phyloP scores from a whole-genome alignment of 2,797 vertebrate species.

The Megaceryle alcyon region DNA sequence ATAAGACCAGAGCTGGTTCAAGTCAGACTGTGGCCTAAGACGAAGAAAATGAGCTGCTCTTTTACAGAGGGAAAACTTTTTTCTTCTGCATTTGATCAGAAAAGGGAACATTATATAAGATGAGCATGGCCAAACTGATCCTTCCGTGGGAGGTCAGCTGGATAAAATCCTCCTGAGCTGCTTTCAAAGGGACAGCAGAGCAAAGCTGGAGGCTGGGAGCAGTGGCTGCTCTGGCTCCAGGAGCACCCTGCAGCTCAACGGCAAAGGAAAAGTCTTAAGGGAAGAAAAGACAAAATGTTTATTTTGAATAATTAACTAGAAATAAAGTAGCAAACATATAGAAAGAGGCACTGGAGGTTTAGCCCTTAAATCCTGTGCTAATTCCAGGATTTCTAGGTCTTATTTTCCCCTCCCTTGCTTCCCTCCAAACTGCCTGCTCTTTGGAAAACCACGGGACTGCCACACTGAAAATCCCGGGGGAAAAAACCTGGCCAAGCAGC shows the following conservation, averaged over 20 bases:
- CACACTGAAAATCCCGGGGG: not conserved
- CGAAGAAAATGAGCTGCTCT: not conserved
- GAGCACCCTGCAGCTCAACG: not conserved
- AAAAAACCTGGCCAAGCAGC: not conserved
- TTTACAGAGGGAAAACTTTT: not conserved
- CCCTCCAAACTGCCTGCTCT: not conserved
- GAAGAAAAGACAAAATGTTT: not conserved
- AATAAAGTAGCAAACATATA: not conserved
- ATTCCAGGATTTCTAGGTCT: not conserved
- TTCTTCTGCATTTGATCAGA: not conserved
- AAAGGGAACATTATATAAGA: not conserved
- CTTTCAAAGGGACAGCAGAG: rapidly evolving
- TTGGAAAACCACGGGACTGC: not conserved
- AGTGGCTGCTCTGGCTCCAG: not conserved
- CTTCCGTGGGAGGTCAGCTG: rapidly evolving
- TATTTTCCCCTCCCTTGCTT: not conserved
- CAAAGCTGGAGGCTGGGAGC: not conserved
- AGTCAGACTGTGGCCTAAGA: not conserved
- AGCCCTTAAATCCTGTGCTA: not conserved
- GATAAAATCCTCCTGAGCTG: not conserved
- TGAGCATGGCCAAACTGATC: not conserved
- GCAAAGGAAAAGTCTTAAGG: not conserved
- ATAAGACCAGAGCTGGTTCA: not conserved
- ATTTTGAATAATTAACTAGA: not conserved
- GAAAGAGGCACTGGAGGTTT: not conserved